phyloP scores from a whole-genome alignment of 2,113 vertebrate genomes.

The Bombycilla garrulus region DNA sequence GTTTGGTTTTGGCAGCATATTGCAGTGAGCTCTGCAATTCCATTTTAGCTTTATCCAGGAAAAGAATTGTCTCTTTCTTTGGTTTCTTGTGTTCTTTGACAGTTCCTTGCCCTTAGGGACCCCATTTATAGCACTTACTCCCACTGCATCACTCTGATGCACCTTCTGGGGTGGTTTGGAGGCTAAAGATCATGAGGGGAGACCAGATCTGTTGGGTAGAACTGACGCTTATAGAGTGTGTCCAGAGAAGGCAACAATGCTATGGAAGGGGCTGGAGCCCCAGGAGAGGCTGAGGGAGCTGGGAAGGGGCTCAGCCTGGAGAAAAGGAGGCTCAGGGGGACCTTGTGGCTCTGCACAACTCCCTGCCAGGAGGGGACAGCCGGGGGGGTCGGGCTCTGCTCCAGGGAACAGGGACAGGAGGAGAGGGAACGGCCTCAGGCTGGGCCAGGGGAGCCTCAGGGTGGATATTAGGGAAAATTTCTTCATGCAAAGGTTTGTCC shows the following conservation, averaged over 20 bases:
- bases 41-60: neutral
- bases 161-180: neutral
- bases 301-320: neutral
- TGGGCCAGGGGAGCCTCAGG: rapidly evolving
- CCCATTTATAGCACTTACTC: neutral
- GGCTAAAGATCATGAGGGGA: neutral
- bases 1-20: neutral
- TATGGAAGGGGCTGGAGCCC: neutral
- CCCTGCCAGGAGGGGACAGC: neutral
- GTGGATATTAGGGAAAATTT: neutral
- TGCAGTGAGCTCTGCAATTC: neutral
- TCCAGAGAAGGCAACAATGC: neutral
- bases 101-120: neutral
- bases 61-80: neutral
- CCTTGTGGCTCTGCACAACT: neutral
- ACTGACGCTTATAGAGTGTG: neutral
- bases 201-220: neutral
- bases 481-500: neutral
- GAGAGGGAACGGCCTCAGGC: neutral
- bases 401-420: neutral
- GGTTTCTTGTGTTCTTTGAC: neutral
- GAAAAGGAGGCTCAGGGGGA: neutral
- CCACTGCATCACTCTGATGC: neutral
- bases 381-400: neutral
- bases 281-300: neutral